Evolutionary conservation across 2,888 invertebrate species (phyloP).

Genomic region (Craniophora ligustri): DNA sequence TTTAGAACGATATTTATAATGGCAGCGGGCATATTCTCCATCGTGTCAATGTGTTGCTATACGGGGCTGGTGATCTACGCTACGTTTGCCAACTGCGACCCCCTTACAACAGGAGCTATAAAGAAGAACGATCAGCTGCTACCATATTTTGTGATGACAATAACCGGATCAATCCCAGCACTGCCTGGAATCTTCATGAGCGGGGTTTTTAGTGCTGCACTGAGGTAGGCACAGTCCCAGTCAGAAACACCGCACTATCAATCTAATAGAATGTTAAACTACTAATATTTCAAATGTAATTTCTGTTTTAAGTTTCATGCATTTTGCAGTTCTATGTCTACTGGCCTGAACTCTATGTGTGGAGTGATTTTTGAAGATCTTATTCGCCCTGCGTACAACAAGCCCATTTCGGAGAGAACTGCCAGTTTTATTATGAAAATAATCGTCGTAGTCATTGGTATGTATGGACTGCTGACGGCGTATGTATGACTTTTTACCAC

Average conservation of each 20-base stretch:
- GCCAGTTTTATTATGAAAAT: constrained; percentile 92
- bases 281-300: not conserved
- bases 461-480: constrained; percentile 20
- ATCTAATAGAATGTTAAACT: no score
- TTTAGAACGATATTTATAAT: constrained; percentile 92
- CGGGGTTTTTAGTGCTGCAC: constrained; percentile 95
- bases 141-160: constrained; percentile 95
- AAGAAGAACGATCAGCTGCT: constrained; percentile 92
- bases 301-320: not conserved
- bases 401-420: constrained; percentile 89
- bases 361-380: constrained; percentile 93
- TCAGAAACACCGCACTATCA: constrained; percentile 17
- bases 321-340: constrained; percentile 91
- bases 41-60: constrained; percentile 94
- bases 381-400: constrained; percentile 90
- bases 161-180: constrained; percentile 92
- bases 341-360: constrained; percentile 92
- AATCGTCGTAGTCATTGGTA: constrained; percentile 90
- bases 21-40: constrained; percentile 92
- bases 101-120: constrained; percentile 92
- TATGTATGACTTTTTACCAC: not conserved
- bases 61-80: constrained; percentile 96
- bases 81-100: constrained; percentile 95
- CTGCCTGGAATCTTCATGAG: constrained; percentile 95
- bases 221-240: constrained; percentile 92